Base-by-base conservation (phyloP, 64 coral and sea anemone genomes). In the Astreopora myriophthalma region DNA sequence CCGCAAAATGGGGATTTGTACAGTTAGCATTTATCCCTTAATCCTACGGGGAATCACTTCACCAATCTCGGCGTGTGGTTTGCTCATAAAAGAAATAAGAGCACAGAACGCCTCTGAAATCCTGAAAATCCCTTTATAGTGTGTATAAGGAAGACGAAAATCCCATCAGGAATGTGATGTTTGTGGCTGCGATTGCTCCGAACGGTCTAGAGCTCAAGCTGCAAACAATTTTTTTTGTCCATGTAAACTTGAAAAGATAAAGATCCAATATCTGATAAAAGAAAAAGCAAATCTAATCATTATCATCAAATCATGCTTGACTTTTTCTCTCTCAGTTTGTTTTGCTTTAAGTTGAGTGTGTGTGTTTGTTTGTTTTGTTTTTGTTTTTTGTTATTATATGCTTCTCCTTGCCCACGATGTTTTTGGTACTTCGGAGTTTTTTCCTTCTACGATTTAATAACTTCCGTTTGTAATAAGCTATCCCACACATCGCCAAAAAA, bases 21-120 rank as follows among this genome's bases (percentile, higher is more conserved):
- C 55, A n/a, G 79, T 83, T 35, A 48, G 37, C 25, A 64, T 64
- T 78, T n/a, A 83, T 83, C 79, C 34, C 23, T 83, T 83, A 83
- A 83, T 36, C 52, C 38, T 38, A 83, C 57, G 24, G 9, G 58
- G 57, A 29, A 32, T 19, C 76, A 80, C 48, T 80, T 58, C 27
- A 42, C n/a, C 25, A 8, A 1, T 22, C 79, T 64, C 52, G 32
- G 79, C 79, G 79, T 83, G 79, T 83, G 79, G 79, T 65, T 64
- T 64, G 9, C 33, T 37, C 10, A 38, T 38, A n/a, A 64, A 37
- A 60, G 79, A 83, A 36, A 63, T 39, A 34, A 83, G 33, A 65
- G 28, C 9, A 49, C 1, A 81, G 55, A 83, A 83, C 79, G 31
- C 33, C 57, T 64, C 32, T 30, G 22, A 83, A 83, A 83, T 83